Conservation (phyloP, 2,888 invertebrate species). For the Parnassius apollo region DNA sequence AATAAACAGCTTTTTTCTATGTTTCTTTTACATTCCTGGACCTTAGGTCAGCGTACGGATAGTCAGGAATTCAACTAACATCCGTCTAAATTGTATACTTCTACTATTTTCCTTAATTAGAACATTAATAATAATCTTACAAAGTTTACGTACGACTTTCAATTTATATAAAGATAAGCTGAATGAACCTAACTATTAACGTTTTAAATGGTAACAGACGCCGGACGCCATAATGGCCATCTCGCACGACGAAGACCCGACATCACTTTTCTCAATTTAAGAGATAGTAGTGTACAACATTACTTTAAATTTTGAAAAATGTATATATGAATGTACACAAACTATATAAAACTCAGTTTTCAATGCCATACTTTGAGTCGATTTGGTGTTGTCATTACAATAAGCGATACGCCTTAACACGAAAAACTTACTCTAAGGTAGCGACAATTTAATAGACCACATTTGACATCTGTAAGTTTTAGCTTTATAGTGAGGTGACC, state of each 20-base stretch:
- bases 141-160: slow-evolving; percentile 7
- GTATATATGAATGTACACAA: no score
- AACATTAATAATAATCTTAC: slow-evolving; percentile 18
- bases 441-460: no score
- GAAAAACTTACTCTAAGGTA: neutral
- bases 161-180: slow-evolving; percentile 4
- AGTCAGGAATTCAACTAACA: slow-evolving; percentile 6
- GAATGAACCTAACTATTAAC: neutral
- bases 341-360: no score
- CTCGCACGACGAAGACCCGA: no score
- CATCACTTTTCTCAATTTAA: no score
- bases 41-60: slow-evolving; percentile 20
- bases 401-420: neutral
- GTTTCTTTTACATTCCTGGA: slow-evolving; percentile 3
- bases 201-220: slow-evolving; percentile 21
- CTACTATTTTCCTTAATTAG: slow-evolving; percentile 14
- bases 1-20: slow-evolving; percentile 15
- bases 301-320: no score
- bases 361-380: no score
- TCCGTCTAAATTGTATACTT: slow-evolving; percentile 12
- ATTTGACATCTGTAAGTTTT: no score
- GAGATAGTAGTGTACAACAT: no score
- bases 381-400: no score
- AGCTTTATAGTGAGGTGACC: no score
- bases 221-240: slow-evolving; percentile 1